Conservation (phyloP, 2,888 invertebrate genomes). For the Octodonta nipae region DNA sequence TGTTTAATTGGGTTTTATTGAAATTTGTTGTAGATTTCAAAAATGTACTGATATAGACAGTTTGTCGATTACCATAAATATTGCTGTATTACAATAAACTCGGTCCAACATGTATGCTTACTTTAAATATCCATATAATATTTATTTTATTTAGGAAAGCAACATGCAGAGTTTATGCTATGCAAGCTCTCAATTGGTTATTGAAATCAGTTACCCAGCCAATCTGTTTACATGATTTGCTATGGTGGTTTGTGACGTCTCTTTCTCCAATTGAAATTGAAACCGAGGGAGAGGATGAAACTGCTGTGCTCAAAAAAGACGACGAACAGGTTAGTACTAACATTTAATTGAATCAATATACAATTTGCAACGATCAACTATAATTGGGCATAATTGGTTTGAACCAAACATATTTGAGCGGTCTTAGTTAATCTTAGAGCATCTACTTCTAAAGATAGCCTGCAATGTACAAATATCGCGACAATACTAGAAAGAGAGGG, state of each 20-base stretch:
- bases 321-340: conserved; percentile 32
- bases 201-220: conserved; percentile 82
- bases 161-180: conserved; percentile 70
- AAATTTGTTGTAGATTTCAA: too few species aligned
- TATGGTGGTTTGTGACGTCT: conserved; percentile 93
- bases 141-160: conserved; percentile 41
- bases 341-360: too few species aligned
- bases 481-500: too few species aligned
- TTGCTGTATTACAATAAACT: not conserved
- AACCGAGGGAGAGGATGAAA: conserved; percentile 44
- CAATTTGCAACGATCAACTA: too few species aligned
- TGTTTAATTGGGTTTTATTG: too few species aligned
- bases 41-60: not conserved
- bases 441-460: too few species aligned
- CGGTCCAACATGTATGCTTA: too few species aligned
- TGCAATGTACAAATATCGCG: too few species aligned
- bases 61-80: not conserved
- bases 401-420: too few species aligned
- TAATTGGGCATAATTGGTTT: too few species aligned
- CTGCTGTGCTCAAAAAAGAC: conserved; percentile 32
- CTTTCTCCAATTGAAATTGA: conserved; percentile 47
- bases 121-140: too few species aligned
- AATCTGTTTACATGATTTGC: conserved; percentile 79
- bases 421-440: too few species aligned
- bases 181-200: conserved; percentile 93